A percentile compares a stretch with the other conserved stretches of the same genome.
Evolutionary conservation across 2,888 invertebrate genomes (phyloP).

Genomic region (Drosophila infuscata): DNA sequence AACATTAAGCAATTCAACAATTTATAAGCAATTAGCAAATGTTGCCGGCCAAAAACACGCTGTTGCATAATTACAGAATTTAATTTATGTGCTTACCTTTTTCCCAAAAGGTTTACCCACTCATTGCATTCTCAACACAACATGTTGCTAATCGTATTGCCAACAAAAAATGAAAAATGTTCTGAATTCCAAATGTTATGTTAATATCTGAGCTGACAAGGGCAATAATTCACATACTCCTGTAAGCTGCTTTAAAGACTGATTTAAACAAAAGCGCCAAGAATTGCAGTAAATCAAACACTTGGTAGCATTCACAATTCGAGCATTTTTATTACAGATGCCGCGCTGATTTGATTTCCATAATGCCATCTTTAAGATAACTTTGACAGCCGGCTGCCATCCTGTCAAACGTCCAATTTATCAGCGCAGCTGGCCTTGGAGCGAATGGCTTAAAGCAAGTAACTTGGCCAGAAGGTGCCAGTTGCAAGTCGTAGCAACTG

Average conservation of each 20-base stretch:
- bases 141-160: constrained; percentile 31
- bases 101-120: constrained; percentile 12
- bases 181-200: neutral
- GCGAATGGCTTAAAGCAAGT: constrained; percentile 38
- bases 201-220: neutral
- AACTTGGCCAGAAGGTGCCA: constrained; percentile 41
- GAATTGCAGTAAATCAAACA: neutral
- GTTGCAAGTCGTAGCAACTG: neutral
- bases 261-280: neutral
- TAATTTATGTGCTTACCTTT: constrained; percentile 37
- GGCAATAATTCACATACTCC: neutral
- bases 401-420: constrained; percentile 35
- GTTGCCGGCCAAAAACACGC: constrained; percentile 35
- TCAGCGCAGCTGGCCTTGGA: constrained; percentile 11
- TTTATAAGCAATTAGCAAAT: constrained; percentile 71
- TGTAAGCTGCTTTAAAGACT: neutral
- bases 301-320: neutral
- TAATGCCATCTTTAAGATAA: neutral
- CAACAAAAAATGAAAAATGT: neutral
- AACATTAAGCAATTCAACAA: constrained; percentile 70
- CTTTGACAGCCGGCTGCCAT: neutral
- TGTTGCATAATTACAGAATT: constrained; percentile 62
- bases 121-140: neutral
- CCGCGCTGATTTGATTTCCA: constrained; percentile 1
- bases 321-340: neutral